Percentiles rank a stretch among this genome's conserved stretches.
Evolutionary conservation across 2,113 vertebrate genomes (phyloP).

Genomic region (Melanerpes formicivorus): DNA sequence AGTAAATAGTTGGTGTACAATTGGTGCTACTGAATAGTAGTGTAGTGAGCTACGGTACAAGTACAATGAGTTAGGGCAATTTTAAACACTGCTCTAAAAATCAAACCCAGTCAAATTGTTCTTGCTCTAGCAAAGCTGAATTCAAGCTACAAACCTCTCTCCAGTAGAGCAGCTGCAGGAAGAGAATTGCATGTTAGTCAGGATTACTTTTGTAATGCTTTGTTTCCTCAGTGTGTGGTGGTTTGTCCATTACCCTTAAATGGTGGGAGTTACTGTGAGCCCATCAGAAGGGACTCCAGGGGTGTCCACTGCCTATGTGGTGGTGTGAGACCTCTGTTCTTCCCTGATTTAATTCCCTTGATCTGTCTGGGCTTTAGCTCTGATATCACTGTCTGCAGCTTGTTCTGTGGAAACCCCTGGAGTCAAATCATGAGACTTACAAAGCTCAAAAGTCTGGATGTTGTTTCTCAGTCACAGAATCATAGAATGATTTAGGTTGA

Average conservation of each 20-base stretch:
- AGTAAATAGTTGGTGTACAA: not conserved
- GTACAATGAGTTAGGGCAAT: not conserved
- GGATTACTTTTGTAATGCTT: not conserved
- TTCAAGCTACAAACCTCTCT: not conserved
- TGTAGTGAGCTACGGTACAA: not conserved
- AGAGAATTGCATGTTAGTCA: not conserved
- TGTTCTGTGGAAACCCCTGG: not conserved
- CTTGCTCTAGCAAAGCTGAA: not conserved
- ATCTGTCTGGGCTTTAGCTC: not conserved
- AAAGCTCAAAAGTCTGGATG: not conserved
- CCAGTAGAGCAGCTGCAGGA: not conserved
- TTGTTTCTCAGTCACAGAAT: not conserved
- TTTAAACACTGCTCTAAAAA: not conserved
- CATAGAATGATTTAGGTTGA: too few relatives aligned
- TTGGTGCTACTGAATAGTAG: not conserved
- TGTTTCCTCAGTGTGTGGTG: not conserved
- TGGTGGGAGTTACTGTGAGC: not conserved
- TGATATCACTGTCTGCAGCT: not conserved
- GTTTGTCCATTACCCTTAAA: not conserved
- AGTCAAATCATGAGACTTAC: not conserved
- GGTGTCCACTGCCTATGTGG: not conserved
- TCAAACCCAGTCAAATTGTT: not conserved
- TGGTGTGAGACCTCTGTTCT: not conserved
- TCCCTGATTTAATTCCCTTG: not conserved
- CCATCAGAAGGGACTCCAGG: not conserved